Base-by-base conservation (phyloP, 2,113 vertebrate genomes). In the Carassius gibelio region DNA sequence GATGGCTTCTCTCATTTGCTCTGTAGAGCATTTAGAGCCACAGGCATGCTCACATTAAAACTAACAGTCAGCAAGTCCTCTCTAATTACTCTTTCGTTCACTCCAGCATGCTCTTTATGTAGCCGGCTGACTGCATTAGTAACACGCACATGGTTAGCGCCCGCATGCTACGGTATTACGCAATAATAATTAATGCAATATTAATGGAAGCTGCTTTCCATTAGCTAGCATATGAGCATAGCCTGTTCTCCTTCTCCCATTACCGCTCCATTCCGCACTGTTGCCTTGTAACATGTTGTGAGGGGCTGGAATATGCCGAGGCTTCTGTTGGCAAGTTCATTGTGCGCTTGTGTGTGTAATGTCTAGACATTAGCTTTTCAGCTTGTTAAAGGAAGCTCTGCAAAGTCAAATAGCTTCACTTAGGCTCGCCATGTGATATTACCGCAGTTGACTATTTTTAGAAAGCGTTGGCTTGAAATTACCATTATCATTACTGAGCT, bases 191-290 rank as follows among this genome's bases (percentile, higher is more conserved):
- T 88, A 89, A 89, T 86, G 82, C 77, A 59, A 83, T 88, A 88
- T 89, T 88, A 86, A 86, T 81, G 69, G 62, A 86, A 89, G 84
- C 84, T 89, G 86, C 71, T 88, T 55, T 72, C 86, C 82, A 89
- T 88, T 88, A 86, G 78, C 52, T 79, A 86, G 81, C 38, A 66
- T 59, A 86, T 81, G 81, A 89, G 71, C 81, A 81, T 82, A 86
- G 84, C 82, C 59, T 62, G 36, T 48, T 82, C 82, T 77, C 9
- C 21, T 75, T 62, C 75, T 19, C 81, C 36, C 61, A 68, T 71
- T 85, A 69, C 61, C 14, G 34, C 11, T 68, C 36, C 62, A 77
- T 79, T 75, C 59, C 36, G 48, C 71, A 34, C n/a, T 71, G 50
- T 45, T 59, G 62, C 80, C 26, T 81, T 52, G 80, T 26, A 69